A percentile compares a stretch with the other conserved stretches of the same genome.
phyloP scores from a whole-genome alignment of 2,113 vertebrate genomes.

The Elachura formosa region DNA sequence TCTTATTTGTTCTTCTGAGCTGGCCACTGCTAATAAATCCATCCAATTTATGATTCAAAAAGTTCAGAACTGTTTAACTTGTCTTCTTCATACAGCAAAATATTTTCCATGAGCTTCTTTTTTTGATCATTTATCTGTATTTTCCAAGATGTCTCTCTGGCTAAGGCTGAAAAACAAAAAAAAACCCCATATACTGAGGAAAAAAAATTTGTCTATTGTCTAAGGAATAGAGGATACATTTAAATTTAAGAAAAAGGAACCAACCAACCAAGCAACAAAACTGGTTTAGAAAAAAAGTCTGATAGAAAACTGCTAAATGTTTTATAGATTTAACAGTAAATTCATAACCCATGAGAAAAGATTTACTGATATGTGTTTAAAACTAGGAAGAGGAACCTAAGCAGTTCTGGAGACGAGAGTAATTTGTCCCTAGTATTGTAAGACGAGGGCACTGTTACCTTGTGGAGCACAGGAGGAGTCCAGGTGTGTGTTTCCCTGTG shows the following conservation, averaged over 20 bases:
- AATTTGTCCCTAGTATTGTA: background rate
- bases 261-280: accelerated
- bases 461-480: background rate
- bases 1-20: background rate
- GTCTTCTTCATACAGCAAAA: slow-evolving; percentile 74
- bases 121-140: slow-evolving; percentile 77
- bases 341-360: background rate
- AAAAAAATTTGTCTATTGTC: background rate
- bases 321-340: background rate
- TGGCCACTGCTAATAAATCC: background rate
- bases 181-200: background rate
- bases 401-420: background rate
- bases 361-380: background rate
- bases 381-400: background rate
- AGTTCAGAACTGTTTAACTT: slow-evolving; percentile 74
- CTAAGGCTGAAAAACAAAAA: slow-evolving; percentile 45
- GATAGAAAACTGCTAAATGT: background rate
- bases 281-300: background rate
- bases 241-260: background rate
- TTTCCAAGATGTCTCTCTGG: slow-evolving; percentile 66
- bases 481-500: background rate
- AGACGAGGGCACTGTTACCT: background rate
- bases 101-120: slow-evolving; percentile 76
- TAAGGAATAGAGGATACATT: background rate
- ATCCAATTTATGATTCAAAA: slow-evolving; percentile 62